Evolutionary conservation across 2,888 invertebrate species (phyloP).

Genomic region (Nomada flava): DNA sequence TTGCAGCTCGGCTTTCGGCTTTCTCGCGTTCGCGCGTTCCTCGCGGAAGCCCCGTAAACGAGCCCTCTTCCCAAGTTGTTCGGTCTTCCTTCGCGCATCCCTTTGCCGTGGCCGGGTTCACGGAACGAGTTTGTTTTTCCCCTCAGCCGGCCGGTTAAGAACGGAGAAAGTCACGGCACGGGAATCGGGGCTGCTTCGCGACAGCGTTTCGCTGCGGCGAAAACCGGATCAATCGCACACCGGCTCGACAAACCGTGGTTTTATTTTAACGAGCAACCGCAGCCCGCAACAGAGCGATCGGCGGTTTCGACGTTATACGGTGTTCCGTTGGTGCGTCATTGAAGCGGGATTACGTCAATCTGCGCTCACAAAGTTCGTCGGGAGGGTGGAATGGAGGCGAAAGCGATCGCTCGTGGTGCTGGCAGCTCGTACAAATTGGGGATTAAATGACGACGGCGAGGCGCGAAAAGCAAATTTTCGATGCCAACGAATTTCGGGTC

Average conservation of each 20-base stretch:
- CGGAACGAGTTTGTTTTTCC: not conserved
- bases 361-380: conserved; percentile 71
- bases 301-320: conserved; percentile 71
- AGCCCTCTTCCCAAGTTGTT: conserved; percentile 4
- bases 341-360: conserved; percentile 74
- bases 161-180: not conserved
- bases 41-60: conserved; percentile 19
- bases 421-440: conserved; percentile 72
- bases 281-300: conserved; percentile 73
- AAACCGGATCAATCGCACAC: conserved; percentile 65
- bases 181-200: conserved; percentile 18
- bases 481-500: conserved; percentile 42
- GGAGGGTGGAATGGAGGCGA: conserved; percentile 59
- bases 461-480: conserved; percentile 68
- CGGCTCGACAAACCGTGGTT: conserved; percentile 68
- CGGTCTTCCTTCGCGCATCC: not conserved
- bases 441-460: conserved; percentile 70
- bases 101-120: not conserved
- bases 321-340: conserved; percentile 66
- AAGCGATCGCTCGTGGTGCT: conserved; percentile 70
- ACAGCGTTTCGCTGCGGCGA: conserved; percentile 41
- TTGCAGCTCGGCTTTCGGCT: conserved; percentile 49
- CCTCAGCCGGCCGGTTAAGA: not conserved
- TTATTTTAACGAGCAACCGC: conserved; percentile 72
- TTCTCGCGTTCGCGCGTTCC: conserved; percentile 20